phyloP scores from a whole-genome alignment of 2,797 vertebrate species.

The Apodemus agrarius region DNA sequence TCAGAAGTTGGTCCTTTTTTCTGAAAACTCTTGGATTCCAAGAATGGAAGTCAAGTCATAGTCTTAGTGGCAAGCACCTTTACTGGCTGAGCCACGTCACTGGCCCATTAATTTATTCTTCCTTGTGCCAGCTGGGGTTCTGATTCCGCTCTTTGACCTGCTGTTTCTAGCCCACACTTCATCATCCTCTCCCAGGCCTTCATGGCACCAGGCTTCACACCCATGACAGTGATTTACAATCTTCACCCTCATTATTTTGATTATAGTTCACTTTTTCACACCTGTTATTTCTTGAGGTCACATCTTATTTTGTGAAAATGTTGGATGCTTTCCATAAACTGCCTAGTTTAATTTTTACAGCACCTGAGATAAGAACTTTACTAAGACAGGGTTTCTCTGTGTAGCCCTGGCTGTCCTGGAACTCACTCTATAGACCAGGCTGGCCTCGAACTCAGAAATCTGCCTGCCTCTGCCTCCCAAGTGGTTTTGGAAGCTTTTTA shows the following conservation, averaged over 20 bases:
- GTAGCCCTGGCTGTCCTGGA: too few relatives aligned
- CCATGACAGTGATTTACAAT: neutral
- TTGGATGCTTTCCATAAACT: conserved; percentile 45
- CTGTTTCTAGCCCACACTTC: conserved; percentile 23
- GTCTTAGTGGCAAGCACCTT: neutral
- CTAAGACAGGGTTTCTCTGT: too few relatives aligned
- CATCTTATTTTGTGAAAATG: conserved; percentile 32
- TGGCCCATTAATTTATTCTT: neutral
- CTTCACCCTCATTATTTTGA: conserved; percentile 33
- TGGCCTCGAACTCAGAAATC: too few relatives aligned
- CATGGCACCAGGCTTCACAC: neutral
- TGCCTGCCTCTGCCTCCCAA: too few relatives aligned
- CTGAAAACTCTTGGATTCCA: neutral
- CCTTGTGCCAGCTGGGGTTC: neutral
- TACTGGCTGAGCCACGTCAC: neutral
- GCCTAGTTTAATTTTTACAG: conserved; percentile 22
- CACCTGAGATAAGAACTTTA: conserved; percentile 28
- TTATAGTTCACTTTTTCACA: neutral
- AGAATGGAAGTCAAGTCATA: neutral
- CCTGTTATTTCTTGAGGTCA: conserved; percentile 8
- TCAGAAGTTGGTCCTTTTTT: neutral
- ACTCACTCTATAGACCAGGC: too few relatives aligned
- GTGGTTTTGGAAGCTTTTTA: conserved; percentile 48
- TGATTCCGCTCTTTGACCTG: neutral
- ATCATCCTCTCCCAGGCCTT: neutral